Evolutionary conservation across 2,113 vertebrate species (phyloP), one percentile per base, ranked within the genome.

Genomic region (Catharus bicknelli): DNA sequence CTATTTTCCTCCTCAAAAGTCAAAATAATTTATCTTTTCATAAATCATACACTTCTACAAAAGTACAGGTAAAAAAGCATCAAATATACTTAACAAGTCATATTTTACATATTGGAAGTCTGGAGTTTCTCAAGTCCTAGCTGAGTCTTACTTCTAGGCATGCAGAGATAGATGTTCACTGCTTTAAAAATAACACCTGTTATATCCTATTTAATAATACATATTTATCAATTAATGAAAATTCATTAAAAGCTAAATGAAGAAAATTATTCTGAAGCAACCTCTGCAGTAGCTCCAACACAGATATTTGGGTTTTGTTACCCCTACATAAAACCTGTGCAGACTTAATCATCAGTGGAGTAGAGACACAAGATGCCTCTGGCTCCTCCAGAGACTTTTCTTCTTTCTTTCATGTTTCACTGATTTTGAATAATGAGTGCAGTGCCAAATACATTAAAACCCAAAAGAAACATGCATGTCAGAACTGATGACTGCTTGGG

Each of bases 381-480:
- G 94, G 96, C 85, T 96, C 45, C 80, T 93, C 88, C 57, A 78
- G 59, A 91, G 80, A 93, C 88, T 66, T 48, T 67, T 36, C 50
- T 36, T 90, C 80, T 91, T 91, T 62, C 68, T 93, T 57, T 59
- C 80, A 63, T 77, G 67, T 94, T 95, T 84, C 90, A 86, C 83
- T 89, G 67, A 83, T 83, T 94, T 94, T 92, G 54, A 75, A 66
- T 93, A 95, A 86, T 83, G 83, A 94, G 42, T 48, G 61, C 9
- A 13, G 72, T 88, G 91, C 80, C 94, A 95, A 86, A 91, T 59
- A 86, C 70, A 95, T 93, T 85, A 94, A 84, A 93, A 85, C 23
- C 6, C 32, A 64, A 85, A 89, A 83, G 67, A 75, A 96, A 95
- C 89, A 95, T 64, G 85, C 86, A 43, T 91, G 95, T 91, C 94